phyloP scores from a whole-genome alignment of 2,113 vertebrate genomes.

The Toxotes chatareus region DNA sequence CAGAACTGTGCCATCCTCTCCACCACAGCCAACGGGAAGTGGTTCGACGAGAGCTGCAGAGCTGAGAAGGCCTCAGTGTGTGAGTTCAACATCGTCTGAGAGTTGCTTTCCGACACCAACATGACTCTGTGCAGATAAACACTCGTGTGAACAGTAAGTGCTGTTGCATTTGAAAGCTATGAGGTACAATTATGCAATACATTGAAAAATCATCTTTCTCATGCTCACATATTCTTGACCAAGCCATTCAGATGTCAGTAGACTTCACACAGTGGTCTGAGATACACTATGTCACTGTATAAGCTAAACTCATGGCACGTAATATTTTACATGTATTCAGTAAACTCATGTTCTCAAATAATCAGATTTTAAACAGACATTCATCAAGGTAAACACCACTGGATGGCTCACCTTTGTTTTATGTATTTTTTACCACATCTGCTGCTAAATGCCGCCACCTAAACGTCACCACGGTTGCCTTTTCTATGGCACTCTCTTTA shows the following conservation, averaged over 20 bases:
- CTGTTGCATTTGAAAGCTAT: constrained; percentile 1
- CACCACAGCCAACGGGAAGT: constrained; percentile 86
- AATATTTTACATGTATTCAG: neutral
- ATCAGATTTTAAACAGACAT: neutral
- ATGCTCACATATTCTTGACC: neutral
- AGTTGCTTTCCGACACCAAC: neutral
- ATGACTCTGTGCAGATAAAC: constrained; percentile 11
- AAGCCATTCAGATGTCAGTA: constrained; percentile 18
- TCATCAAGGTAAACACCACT: constrained; percentile 45
- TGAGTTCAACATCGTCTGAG: constrained; percentile 94
- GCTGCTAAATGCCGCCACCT: neutral
- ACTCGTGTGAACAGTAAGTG: neutral
- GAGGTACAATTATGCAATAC: constrained; percentile 10
- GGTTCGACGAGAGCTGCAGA: constrained; percentile 93
- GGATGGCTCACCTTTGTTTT: constrained; percentile 17
- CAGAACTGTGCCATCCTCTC: constrained; percentile 93
- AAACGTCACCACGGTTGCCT: neutral
- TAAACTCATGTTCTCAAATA: neutral
- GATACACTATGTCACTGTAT: neutral
- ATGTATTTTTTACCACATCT: neutral
- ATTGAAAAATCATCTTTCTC: constrained; percentile 6
- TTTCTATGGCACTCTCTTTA: neutral
- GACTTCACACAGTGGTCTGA: neutral
- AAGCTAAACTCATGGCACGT: constrained; percentile 32
- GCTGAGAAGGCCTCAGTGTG: constrained; percentile 91